Conservation (phyloP, 2,113 vertebrate genomes). For the Phylloscopus trochiloides region DNA sequence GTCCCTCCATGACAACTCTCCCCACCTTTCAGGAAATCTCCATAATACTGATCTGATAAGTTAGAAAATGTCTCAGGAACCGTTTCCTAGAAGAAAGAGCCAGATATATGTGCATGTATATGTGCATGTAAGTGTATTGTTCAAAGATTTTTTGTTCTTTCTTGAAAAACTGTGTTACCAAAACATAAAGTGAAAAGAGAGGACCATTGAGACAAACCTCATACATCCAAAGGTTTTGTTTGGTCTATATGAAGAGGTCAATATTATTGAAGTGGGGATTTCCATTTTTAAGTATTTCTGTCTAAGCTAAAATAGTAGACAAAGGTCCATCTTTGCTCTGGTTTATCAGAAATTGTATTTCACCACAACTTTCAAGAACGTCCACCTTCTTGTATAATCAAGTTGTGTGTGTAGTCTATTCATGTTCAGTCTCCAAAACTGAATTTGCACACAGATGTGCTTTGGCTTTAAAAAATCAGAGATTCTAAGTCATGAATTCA, state of each 20-base stretch:
- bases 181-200: background rate
- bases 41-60: background rate
- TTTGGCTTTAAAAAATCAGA: background rate
- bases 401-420: background rate
- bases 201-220: background rate
- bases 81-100: background rate
- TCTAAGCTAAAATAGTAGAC: background rate
- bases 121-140: background rate
- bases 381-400: background rate
- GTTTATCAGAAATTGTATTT: background rate
- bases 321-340: background rate
- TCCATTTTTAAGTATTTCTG: background rate
- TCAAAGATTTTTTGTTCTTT: background rate
- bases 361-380: background rate
- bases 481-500: background rate
- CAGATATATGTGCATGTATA: rapidly evolving
- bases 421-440: background rate
- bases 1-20: background rate
- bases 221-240: background rate
- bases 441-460: background rate
- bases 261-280: background rate
- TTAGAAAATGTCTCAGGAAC: background rate
- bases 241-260: background rate
- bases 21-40: background rate
- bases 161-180: background rate